Base-by-base conservation (phyloP, 2,113 vertebrate species). In the Varanus salvator region DNA sequence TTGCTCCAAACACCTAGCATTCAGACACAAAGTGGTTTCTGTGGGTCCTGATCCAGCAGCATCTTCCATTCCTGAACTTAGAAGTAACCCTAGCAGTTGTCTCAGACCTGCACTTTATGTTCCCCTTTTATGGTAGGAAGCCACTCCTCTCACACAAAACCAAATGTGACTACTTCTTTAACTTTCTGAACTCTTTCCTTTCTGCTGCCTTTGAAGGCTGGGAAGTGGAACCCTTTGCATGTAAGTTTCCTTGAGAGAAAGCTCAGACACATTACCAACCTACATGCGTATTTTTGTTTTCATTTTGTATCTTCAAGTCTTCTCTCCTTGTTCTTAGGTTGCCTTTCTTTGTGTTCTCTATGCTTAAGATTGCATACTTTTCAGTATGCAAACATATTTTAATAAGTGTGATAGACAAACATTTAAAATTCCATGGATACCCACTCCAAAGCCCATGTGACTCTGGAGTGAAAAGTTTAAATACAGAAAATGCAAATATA, bases 221-320 rank as follows among this genome's bases (percentile, higher is more conserved):
- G 98, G 89, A 99, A 99, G 95, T 99, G 98, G 99, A 99, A 98
- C 97, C 98, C 98, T 87, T 98, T 99, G 97, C 98, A 99, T 94
- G 99, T 99, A 98, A 99, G 99, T 99, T 94, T 85, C 88, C n/a
- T 90, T 52, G 48, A 19, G 50, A 64, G n/a, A 77, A 34, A 80
- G 80, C 44, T 27, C 31, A 80, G 23, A 6, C 14, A 29, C 85
- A 38, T 23, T 21, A 2, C 80, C 8, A 17, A 2, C 80, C 9
- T 27, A 52, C 57, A 83, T 21, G 44, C 76, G 23, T 88, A 38
- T 38, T 50, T 80, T 1, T 44, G 38, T 44, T 57, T 44, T 57
- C n/a, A 71, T n/a, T 74, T 75, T 76, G 34, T 76, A 9, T 84
- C 78, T 93, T 48, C n/a, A 57, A 44, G 4, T 72, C 1, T 4